These are phyloP conservation scores for mouse (Mus musculus) DNA, from an alignment of 2,113 vertebrate species.

Conservation along the genomic window GRCm39 chr8:78631001-78631500, in stretches of 20 bases:
- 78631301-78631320: not conserved
- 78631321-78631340: not conserved
- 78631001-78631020: not conserved
- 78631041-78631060: not conserved
- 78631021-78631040: not conserved
- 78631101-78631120: not conserved
- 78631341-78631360: not conserved
- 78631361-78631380: not conserved
- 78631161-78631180: not conserved
- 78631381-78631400: not conserved
- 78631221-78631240: not conserved
- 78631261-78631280: not conserved
- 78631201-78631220: not conserved
- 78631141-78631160: not conserved
- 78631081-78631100: not conserved
- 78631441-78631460: not conserved
- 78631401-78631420: not conserved
- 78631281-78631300: not conserved
- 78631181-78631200: not conserved
- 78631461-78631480: not conserved
- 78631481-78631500: not conserved
- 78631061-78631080: not conserved
- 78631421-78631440: not conserved
- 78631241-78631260: not conserved
- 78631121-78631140: not conserved